Base-by-base conservation (phyloP, 1,140 invertebrate genomes). In the Aplysia californica region DNA sequence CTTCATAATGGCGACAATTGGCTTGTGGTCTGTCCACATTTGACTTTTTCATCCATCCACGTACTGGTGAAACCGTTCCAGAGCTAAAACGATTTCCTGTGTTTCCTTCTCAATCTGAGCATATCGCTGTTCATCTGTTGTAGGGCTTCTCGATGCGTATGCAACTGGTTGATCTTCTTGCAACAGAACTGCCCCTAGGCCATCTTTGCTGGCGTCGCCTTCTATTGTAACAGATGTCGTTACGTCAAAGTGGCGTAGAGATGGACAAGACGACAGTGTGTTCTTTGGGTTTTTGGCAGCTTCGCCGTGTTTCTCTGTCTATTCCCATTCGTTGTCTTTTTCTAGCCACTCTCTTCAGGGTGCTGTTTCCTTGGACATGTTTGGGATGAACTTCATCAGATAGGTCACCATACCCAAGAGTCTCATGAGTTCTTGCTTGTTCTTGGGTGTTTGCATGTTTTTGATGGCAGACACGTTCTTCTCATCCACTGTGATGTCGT, bases 91-190 rank as follows among this genome's bases (percentile, higher is more conserved):
- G 4, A 92, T 87, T 5, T 90, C 90, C 20, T 91, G 79, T 3
- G 90, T 89, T 87, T 93, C 91, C 82, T 87, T 71, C 80, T 92
- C 90, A 1, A 91, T 88, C 79, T 91, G 87, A n/a, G 85, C 87
- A 76, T 91, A 91, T 38, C 90, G 90, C 38, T 80, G 33, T 80
- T 92, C 88, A 38, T 85, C 81, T 6, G 73, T 6, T 4, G 87
- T 89, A 6, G 91, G 80, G 6, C 87, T 79, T 38, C 88, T 78
- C 5, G 89, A 91, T 18, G 89, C 88, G 77, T 84, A 91, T 3
- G 88, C 86, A 3, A 92, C 82, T 1, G 87, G 87, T 80, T 81
- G 82, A 86, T 86, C 31, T 68, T 91, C 83, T 78, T 92, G 91
- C 6, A 90, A 56, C 0, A 92, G 50, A 15, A 88, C 85, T 35